Percentiles rank a stretch among this genome's conserved stretches.
phyloP scores from a whole-genome alignment of 1,140 invertebrate species.

The Habropoda laboriosa region DNA sequence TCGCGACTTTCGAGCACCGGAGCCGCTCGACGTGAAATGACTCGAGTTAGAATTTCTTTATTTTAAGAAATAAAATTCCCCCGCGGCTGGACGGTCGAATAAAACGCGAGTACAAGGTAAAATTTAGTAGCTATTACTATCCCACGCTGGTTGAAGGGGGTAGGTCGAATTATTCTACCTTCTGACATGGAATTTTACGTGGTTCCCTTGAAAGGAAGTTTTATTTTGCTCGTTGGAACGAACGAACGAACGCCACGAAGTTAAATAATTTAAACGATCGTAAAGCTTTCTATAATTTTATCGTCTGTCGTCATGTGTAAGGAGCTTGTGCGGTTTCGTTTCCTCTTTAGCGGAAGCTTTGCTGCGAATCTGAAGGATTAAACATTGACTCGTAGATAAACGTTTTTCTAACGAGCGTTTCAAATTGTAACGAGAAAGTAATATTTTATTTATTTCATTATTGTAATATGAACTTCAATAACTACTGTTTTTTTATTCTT shows the following conservation, averaged over 20 bases:
- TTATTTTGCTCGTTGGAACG: background rate
- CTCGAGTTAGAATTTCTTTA: background rate
- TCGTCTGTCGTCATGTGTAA: background rate
- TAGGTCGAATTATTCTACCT: conserved; percentile 14
- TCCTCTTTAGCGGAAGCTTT: background rate
- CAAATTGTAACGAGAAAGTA: no score
- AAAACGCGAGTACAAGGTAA: conserved; percentile 1
- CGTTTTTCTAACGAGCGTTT: no score
- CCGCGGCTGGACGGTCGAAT: background rate
- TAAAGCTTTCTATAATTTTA: conserved; percentile 31
- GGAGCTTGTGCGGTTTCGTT: background rate
- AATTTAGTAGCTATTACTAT: conserved; percentile 8
- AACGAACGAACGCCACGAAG: background rate
- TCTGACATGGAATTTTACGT: conserved; percentile 5
- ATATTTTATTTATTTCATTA: no score
- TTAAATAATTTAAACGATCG: conserved; percentile 9
- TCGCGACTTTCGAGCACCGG: background rate
- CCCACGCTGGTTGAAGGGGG: no score
- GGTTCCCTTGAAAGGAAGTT: background rate
- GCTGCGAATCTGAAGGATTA: no score
- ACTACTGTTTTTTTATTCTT: no score
- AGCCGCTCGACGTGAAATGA: background rate
- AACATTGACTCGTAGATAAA: no score
- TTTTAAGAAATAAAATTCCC: background rate
- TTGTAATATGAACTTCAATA: no score